Base-by-base conservation (phyloP, 1,140 invertebrate genomes). In the Lepidurus apus region DNA sequence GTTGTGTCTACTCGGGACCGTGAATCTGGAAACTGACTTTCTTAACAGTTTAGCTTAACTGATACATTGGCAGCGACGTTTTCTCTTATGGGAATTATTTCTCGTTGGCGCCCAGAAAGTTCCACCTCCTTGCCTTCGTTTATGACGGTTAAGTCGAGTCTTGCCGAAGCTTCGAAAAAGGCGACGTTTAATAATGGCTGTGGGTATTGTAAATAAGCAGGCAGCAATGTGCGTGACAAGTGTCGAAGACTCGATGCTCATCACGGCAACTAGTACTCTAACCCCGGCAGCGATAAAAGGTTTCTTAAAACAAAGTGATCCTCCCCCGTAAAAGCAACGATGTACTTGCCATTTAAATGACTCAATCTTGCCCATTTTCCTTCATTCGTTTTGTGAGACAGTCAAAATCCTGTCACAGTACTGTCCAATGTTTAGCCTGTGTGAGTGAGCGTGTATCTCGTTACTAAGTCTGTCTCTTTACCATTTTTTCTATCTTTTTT, bases 121-220 rank as follows among this genome's bases (percentile, higher is more conserved):
- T 34, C 34, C 34, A 34, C 34, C 34, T 34, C 34, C 34, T 34
- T 34, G 34, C 34, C 34, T 34, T 34, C 34, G 34, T 47, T 47
- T 47, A 17, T 21, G 6, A 7, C 6, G 53, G 53, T 13, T 65
- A 65, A 65, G 13, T 65, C 53, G 13, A 21, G 53, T 65, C 53
- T 65, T 17, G 53, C 21, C 21, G n/a, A 21, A 13, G 17, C n/a
- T 65, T 65, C 5, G 10, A 47, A 47, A 65, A 65, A 65, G 53
- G 53, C 53, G 53, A 65, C 53, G 53, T 65, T 65, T 65, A 65
- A 65, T 65, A 65, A 65, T 65, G 53, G 53, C n/a, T 65, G 6
- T 65, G 9, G 53, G 53, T 21, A 65, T 65, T 65, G 53, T n/a
- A 65, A 65, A 65, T 21, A 65, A 65, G 53, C 53, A 65, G 53